Evolutionary conservation across 2,888 invertebrate genomes (phyloP).

Genomic region (Argyresthia goedartella): DNA sequence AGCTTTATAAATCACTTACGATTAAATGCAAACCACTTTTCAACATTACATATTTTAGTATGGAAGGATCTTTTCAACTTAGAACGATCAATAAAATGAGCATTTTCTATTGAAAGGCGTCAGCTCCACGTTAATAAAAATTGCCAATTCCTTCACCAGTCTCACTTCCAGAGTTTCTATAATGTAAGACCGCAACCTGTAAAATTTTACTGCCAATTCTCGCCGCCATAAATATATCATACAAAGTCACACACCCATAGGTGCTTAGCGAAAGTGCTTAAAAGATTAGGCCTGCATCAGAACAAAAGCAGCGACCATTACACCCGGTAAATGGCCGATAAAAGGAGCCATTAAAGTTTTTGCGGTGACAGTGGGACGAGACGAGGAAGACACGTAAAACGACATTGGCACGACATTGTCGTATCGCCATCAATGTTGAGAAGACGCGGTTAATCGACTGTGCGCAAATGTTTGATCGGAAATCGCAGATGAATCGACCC

Average conservation of each 20-base stretch:
- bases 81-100: too few species aligned
- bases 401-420: constrained; percentile 42
- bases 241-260: constrained; percentile 8
- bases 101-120: too few species aligned
- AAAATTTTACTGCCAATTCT: too few species aligned
- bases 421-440: constrained; percentile 13
- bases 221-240: background rate
- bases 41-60: too few species aligned
- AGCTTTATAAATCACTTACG: too few species aligned
- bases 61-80: too few species aligned
- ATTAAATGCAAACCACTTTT: too few species aligned
- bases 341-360: constrained; percentile 51
- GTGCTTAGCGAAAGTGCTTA: constrained; percentile 21
- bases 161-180: too few species aligned
- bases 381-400: constrained; percentile 10
- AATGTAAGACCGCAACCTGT: too few species aligned
- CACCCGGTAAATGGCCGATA: constrained; percentile 41
- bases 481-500: background rate
- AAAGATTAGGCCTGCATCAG: constrained; percentile 29
- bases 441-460: background rate
- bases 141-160: too few species aligned
- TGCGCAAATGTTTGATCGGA: too few species aligned
- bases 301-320: constrained; percentile 37
- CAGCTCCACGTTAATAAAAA: too few species aligned
- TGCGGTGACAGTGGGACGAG: constrained; percentile 28